Base-by-base conservation (phyloP, 2,113 vertebrate species). In the Psittacus erithacus region DNA sequence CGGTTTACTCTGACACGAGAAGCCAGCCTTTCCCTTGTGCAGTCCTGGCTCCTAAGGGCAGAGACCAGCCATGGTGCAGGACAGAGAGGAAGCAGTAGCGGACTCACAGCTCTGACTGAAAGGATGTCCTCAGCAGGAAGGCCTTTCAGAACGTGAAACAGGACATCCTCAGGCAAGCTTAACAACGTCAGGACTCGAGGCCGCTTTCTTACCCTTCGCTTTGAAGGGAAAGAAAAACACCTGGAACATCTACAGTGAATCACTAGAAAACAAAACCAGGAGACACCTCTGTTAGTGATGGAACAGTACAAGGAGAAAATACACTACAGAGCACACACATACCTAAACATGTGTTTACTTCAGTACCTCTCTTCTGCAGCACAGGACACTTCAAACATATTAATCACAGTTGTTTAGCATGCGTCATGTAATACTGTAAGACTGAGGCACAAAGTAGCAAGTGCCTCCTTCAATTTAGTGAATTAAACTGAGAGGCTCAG, bases 191-290 rank as follows among this genome's bases (percentile, higher is more conserved):
- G 93, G 63, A 97, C 96, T 29, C 98, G 97, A 13, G 98, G 98
- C 17, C 98, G 97, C 92, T 99, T 99, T 91, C 98, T 98, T 79
- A 99, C 86, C 82, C 98, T 98, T 89, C 98, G 98, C 86, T 98
- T 98, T 5, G 97, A 95, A 47, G 98, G 99, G 71, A 99, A 96
- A 6, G 98, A 98, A 97, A 98, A 99, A 92, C 99, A 99, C 98
- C 99, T 99, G 97, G 98, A 98, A 96, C 99, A 99, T 82, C 98
- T 98, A 95, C 99, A 99, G 96, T 99, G 99, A 94, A 99, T 93
- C 86, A 98, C 98, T 98, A 87, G 31, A 94, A 92, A 64, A 57
- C 71, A 90, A 82, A 90, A 91, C 12, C 35, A 38, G 2, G 1
- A 11, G 44, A 39, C 50, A 85, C 11, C 17, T 78, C 55, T 7